Base-by-base conservation (phyloP, 2,888 invertebrate genomes). In the Chesias legatella region DNA sequence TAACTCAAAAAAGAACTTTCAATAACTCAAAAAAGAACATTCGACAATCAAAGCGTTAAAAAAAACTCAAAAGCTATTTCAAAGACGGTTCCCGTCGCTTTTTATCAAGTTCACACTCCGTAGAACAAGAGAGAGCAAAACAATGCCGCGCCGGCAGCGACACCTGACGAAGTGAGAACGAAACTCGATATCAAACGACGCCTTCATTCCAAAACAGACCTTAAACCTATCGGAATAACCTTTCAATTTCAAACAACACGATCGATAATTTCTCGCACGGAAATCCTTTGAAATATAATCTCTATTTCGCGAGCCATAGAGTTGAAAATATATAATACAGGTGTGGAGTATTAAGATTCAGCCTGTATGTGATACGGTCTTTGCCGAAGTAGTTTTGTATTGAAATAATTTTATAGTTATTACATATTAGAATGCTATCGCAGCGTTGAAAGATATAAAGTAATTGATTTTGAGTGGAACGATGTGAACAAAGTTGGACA, bases 391-490 rank as follows among this genome's bases (percentile, higher is more conserved):
- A 78, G 79, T 82, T 82, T 77, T 73, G 79, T 83, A 78, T 80
- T 80, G 80, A 75, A 81, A 83, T 82, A 79, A 83, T 83, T 83
- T 85, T 80, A 82, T 83, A 83, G 81, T 84, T 83, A 81, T 83
- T 85, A 80, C 79, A 77, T 73, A 80, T 82, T 79, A 79, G 73
- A 77, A 72, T 68, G 68, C 67, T 75, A 75, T 74, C 65, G 62
- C 57, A 63, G 58, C 56, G 49, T 51, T 23, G 44, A 45, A 52
- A 52, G 43, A 48, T 43, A 26, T 39, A 41, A 46, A 45, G 52
- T 48, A 48, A 52, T 52, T 52, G 52, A 46, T 47, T 52, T 45
- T 46, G 37, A 41, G 43, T 39, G 26, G 45, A 30, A 38, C 13
- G 13, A 17, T 5, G 13, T 17, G 13, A 17, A 17, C 13, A 17